These are phyloP conservation scores for Steinernema scapterisci DNA, from an alignment of 2,888 invertebrate genomes.

Conservation along the genomic window DNA sequence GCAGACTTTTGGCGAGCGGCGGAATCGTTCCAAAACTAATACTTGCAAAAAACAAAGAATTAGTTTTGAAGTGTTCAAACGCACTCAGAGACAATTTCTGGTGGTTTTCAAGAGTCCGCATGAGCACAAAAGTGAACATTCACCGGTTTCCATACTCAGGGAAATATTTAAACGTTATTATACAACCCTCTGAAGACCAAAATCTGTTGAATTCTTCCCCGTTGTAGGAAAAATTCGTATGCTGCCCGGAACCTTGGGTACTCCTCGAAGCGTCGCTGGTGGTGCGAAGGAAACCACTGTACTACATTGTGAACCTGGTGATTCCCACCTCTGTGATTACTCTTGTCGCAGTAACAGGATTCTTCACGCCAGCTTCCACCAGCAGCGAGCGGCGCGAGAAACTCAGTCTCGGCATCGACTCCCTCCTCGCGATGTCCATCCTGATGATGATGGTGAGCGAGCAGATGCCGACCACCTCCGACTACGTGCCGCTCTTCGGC, in stretches of 20 bases:
- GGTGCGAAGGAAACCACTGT: conserved; percentile 62
- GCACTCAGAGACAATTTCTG: too few species aligned
- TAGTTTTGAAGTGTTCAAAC: too few species aligned
- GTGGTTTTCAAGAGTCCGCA: too few species aligned
- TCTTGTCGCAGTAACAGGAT: conserved; percentile 68
- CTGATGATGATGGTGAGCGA: conserved; percentile 70
- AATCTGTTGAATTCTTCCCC: too few species aligned
- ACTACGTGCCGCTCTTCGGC: conserved; percentile 64
- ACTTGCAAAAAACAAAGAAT: too few species aligned
- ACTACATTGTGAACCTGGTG: conserved; percentile 55
- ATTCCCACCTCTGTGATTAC: conserved; percentile 70
- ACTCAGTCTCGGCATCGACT: conserved; percentile 65
- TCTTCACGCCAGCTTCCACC: conserved; percentile 70
- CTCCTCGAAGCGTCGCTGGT: conserved; percentile 62
- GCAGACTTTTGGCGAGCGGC: too few species aligned
- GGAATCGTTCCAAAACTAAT: too few species aligned
- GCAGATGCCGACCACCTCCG: conserved; percentile 70
- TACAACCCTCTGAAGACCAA: too few species aligned
- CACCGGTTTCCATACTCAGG: too few species aligned
- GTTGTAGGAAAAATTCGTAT: conserved; percentile 61
- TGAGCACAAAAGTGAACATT: too few species aligned
- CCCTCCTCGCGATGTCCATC: conserved; percentile 70
- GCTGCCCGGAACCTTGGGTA: conserved; percentile 66
- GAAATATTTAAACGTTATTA: too few species aligned
- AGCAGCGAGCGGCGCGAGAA: conserved; percentile 68